phyloP scores from a whole-genome alignment of 2,888 invertebrate species.

The Pollenia labialis region DNA sequence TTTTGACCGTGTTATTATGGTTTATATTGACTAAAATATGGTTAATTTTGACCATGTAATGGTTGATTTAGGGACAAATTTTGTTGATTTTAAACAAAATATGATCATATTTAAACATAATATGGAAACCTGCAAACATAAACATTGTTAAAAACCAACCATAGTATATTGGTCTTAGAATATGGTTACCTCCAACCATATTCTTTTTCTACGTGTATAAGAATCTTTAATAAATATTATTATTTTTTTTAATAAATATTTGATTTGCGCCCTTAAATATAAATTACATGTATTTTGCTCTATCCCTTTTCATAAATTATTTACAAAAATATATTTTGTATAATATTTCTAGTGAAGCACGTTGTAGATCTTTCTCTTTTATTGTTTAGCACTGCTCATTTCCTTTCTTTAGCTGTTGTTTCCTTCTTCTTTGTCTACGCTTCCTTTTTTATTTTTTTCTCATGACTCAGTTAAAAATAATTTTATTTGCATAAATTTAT shows the following conservation, averaged over 20 bases:
- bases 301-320: constrained; percentile 11
- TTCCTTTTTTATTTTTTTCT: background rate
- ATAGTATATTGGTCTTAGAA: too few species aligned
- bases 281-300: background rate
- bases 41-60: too few species aligned
- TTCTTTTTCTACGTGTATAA: too few species aligned
- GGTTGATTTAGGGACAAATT: too few species aligned
- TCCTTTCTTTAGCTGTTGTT: constrained; percentile 28
- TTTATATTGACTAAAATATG: too few species aligned
- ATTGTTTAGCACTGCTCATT: constrained; percentile 2
- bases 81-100: too few species aligned
- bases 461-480: constrained; percentile 37
- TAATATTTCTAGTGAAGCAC: background rate
- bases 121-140: too few species aligned
- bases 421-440: background rate
- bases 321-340: constrained; percentile 9
- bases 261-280: background rate
- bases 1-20: too few species aligned
- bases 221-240: constrained; percentile 25
- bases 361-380: constrained; percentile 15
- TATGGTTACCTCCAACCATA: too few species aligned
- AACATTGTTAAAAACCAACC: too few species aligned
- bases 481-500: constrained; percentile 57
- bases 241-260: constrained; percentile 53
- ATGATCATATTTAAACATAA: too few species aligned